Conservation (phyloP, 2,888 invertebrate species). For the Nowickia ferox region DNA sequence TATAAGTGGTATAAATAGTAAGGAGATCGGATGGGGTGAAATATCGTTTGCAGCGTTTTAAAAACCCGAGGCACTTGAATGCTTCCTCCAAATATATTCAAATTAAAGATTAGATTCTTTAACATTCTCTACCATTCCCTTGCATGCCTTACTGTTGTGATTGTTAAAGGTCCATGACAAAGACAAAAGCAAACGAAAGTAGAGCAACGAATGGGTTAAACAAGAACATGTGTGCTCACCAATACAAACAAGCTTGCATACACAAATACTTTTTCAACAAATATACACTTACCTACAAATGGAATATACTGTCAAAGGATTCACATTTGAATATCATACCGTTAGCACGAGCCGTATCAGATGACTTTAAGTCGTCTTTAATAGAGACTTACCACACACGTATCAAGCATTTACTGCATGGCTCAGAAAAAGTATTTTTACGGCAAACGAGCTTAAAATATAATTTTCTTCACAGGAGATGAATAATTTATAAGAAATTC, state of each 20-base stretch:
- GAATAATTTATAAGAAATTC: no score
- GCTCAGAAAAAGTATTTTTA: not conserved
- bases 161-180: constrained; percentile 55
- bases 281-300: not conserved
- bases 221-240: constrained; percentile 57
- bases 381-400: constrained; percentile 44
- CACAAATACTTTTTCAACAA: not conserved
- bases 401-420: not conserved
- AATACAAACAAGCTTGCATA: constrained; percentile 29
- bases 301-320: constrained; percentile 55
- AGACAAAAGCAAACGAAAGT: constrained; percentile 54
- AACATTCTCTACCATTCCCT: not conserved
- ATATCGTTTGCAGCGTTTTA: no score
- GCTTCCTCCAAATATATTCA: not conserved
- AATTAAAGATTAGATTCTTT: constrained; percentile 25
- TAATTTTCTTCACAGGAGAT: no score
- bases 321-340: constrained; percentile 61
- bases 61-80: no score
- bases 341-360: constrained; percentile 46
- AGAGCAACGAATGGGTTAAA: constrained; percentile 62
- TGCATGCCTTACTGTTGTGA: constrained; percentile 40
- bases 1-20: no score
- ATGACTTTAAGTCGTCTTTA: constrained; percentile 52
- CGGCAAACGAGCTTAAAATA: no score
- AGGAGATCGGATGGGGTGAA: no score